Conservation (phyloP, 2,888 invertebrate species). For the Lissocephala sabroskyi region DNA sequence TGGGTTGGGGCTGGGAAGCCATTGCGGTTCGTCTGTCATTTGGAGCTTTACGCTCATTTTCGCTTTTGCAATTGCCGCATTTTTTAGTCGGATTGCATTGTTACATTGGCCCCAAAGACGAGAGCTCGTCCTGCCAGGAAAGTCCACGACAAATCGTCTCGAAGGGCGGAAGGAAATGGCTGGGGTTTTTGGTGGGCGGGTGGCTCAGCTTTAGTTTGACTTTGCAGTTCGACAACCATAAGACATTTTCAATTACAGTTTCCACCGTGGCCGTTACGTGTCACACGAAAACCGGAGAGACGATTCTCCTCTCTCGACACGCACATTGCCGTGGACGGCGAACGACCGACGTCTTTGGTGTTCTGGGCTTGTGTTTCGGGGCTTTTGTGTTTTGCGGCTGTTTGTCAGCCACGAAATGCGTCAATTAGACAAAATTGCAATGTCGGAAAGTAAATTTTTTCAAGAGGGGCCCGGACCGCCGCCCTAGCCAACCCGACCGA, state of each 20-base stretch:
- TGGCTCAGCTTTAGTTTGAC: too few species aligned
- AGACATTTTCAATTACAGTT: constrained; percentile 70
- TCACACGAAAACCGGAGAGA: constrained; percentile 1
- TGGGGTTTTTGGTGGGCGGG: too few species aligned
- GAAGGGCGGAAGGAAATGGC: too few species aligned
- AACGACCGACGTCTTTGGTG: too few species aligned
- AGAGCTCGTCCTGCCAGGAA: too few species aligned
- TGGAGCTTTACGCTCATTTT: constrained; percentile 57
- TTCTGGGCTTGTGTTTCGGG: constrained; percentile 11
- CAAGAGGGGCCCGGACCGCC: too few species aligned
- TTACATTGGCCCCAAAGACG: too few species aligned
- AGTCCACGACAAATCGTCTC: too few species aligned
- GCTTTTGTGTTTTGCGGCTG: constrained; percentile 29
- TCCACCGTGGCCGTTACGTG: constrained; percentile 41
- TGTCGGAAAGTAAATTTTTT: constrained; percentile 38
- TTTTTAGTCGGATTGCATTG: constrained; percentile 35
- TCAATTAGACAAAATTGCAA: constrained; percentile 66
- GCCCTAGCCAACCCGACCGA: too few species aligned
- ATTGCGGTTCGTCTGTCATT: constrained; percentile 38
- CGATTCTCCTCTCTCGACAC: constrained; percentile 7
- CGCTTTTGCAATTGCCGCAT: constrained; percentile 49
- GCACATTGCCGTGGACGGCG: constrained; percentile 3
- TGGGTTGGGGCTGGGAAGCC: neutral
- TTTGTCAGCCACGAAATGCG: constrained; percentile 59
- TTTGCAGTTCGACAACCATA: constrained; percentile 66